Percentiles rank a stretch among this genome's conserved stretches.
These are phyloP conservation scores for Orcinus orca DNA, from an alignment of 2,113 vertebrate genomes.

Conservation along the genomic window DNA sequence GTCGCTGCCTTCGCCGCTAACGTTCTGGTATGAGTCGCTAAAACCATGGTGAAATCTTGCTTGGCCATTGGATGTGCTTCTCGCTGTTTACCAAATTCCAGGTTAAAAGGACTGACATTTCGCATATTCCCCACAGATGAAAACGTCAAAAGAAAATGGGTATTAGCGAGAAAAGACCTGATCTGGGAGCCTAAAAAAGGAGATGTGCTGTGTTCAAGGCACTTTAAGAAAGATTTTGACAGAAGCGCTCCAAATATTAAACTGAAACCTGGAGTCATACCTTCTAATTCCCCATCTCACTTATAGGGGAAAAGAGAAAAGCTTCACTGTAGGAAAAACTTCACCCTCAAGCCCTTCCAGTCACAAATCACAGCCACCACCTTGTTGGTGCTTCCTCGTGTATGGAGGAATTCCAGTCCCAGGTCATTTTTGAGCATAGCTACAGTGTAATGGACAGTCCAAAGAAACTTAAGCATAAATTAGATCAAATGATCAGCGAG, in stretches of 20 bases:
- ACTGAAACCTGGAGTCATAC: conserved; percentile 72
- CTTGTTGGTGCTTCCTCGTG: conserved; percentile 33
- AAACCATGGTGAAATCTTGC: conserved; percentile 77
- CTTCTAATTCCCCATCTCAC: conserved; percentile 65
- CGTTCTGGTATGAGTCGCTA: conserved; percentile 48
- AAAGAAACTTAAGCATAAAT: conserved; percentile 75
- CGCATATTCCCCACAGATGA: conserved; percentile 76
- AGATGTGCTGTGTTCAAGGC: conserved; percentile 75
- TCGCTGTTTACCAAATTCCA: conserved; percentile 73
- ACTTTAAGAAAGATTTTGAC: conserved; percentile 78
- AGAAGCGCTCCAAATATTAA: conserved; percentile 75
- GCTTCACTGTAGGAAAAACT: conserved; percentile 65
- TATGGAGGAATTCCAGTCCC: conserved; percentile 69
- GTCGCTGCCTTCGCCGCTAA: too few species aligned
- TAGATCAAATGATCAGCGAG: conserved; percentile 73
- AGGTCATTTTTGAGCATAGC: conserved; percentile 75
- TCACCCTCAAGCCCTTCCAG: conserved; percentile 59
- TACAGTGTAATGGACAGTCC: conserved; percentile 78
- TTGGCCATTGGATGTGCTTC: conserved; percentile 73
- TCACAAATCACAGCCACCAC: conserved; percentile 44
- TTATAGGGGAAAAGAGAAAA: conserved; percentile 68
- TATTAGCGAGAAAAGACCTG: conserved; percentile 76
- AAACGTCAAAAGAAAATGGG: conserved; percentile 72
- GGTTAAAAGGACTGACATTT: conserved; percentile 74
- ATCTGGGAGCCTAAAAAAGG: conserved; percentile 78